Base-by-base conservation (phyloP, 2,888 invertebrate genomes). In the Cephus rjabovi region DNA sequence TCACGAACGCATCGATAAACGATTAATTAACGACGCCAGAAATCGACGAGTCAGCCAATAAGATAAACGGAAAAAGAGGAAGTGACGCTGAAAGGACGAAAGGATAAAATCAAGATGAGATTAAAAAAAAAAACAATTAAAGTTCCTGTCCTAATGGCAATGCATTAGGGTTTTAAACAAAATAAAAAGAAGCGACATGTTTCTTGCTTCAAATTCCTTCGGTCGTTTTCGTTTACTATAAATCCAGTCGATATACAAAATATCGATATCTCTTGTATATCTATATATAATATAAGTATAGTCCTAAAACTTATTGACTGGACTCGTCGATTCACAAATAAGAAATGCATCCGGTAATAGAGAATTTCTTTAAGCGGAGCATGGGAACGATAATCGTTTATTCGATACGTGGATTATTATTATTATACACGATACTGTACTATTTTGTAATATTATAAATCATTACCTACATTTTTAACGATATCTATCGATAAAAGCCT, bases 371-470 rank as follows among this genome's bases (percentile, higher is more conserved):
- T 23, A 23, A 9, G 56, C 56, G 23, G 6, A 71, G 0, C 3
- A 23, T 23, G 9, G 15, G 71, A 34, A 71, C 9, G n/a, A 71
- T 15, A 71, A 33, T 71, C 34, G 71, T 71, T 71, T 31, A 71
- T 71, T 71, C 71, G 71, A 71, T 71, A 34, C 12, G 71, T 34
- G 31, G 9, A 23, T 71, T 56, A 56, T 74, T 31, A 34, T 34
- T 74, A 30, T 35, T 34, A 37, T 75, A 70, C 71, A 34, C 56
- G 71, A 34, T 40, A 75, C 73, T 71, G 78, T 75, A 78, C 73
- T 71, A 75, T 75, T 77, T 37, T 75, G 78, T 78, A 78, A 71
- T 69, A 75, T 78, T 75, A 75, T 73, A 75, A 78, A 71, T 71
- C 37, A 77, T 70, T 75, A 15, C 35, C 73, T 40, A 74, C 23